phyloP scores from a whole-genome alignment of 2,113 vertebrate genomes.

The Hemiprocne comata region DNA sequence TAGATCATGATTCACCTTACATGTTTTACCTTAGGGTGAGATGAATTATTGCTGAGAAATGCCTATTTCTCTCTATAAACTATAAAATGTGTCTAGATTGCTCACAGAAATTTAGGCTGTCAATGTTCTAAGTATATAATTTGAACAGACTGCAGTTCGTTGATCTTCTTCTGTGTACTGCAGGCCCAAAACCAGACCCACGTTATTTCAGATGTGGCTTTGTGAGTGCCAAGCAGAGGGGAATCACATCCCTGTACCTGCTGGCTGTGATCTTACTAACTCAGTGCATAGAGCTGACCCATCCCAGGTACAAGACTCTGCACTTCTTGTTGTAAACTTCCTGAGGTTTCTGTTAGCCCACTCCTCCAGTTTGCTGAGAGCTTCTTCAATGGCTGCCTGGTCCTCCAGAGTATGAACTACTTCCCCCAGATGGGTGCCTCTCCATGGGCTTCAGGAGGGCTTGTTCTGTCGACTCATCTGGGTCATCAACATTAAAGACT shows the following conservation, averaged over 20 bases:
- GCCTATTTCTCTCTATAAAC: background rate
- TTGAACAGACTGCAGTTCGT: background rate
- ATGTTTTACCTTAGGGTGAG: background rate
- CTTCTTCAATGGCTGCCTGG: background rate
- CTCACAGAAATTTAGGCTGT: background rate
- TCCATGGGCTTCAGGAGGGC: background rate
- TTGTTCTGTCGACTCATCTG: background rate
- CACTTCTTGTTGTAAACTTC: background rate
- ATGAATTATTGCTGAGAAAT: slow-evolving; percentile 11
- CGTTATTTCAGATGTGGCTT: background rate
- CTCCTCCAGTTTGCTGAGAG: background rate
- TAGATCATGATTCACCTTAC: background rate
- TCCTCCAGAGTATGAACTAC: background rate
- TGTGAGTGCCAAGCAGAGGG: background rate
- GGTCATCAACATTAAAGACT: accelerated
- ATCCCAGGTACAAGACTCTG: background rate
- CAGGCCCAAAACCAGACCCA: background rate
- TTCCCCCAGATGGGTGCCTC: background rate
- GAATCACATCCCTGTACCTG: background rate
- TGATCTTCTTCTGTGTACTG: background rate
- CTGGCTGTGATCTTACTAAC: background rate
- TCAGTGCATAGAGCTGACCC: background rate
- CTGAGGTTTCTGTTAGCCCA: background rate
- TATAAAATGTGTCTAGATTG: background rate
- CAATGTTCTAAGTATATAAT: background rate